Conservation (phyloP, 2,113 vertebrate genomes). For the Aspidoscelis tigris region DNA sequence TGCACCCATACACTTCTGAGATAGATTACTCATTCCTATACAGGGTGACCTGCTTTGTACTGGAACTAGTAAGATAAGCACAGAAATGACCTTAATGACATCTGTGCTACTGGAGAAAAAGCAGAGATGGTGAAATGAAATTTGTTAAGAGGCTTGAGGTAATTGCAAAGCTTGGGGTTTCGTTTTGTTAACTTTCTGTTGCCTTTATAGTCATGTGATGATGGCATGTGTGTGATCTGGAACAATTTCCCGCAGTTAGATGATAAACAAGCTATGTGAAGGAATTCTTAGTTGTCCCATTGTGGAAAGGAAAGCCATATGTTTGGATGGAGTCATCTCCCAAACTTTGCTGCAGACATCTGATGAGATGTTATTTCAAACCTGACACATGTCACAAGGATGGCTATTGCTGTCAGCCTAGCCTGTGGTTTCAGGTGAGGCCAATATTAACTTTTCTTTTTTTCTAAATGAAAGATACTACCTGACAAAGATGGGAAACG, state of each 20-base stretch:
- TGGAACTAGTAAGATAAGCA: too few species aligned
- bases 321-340: too few species aligned
- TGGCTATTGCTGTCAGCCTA: neutral
- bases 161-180: too few species aligned
- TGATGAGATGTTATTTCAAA: neutral
- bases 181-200: neutral
- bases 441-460: neutral
- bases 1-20: too few species aligned
- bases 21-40: too few species aligned
- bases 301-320: neutral
- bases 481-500: constrained; percentile 93
- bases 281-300: neutral
- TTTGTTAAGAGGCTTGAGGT: neutral
- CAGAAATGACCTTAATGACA: too few species aligned
- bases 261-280: neutral
- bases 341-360: neutral
- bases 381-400: neutral
- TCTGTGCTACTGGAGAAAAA: neutral
- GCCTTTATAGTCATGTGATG: neutral
- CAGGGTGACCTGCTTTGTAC: too few species aligned
- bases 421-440: neutral
- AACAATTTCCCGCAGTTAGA: neutral
- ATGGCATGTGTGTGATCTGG: neutral
- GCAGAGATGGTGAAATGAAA: neutral
- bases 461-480: constrained; percentile 79